Conservation (phyloP, 2,797 vertebrate species). For the Gymnocypris eckloni region DNA sequence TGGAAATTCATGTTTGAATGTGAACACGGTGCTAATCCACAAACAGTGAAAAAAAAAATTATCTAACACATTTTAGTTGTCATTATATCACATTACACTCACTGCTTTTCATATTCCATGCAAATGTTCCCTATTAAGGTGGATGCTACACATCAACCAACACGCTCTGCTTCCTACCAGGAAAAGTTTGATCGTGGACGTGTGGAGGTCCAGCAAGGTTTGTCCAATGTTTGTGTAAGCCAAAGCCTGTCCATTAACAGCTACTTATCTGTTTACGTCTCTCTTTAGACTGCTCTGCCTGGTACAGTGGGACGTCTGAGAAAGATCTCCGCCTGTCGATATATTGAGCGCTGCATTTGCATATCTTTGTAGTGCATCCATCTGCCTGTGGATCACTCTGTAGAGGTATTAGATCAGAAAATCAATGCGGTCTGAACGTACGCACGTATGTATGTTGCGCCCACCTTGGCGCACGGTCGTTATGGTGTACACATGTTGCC, state of each 20-base stretch:
- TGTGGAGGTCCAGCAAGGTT: slow-evolving; percentile 58
- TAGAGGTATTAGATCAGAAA: slow-evolving; percentile 83
- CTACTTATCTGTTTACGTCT: slow-evolving; percentile 83
- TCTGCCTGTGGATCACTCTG: slow-evolving; percentile 80
- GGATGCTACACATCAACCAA: not conserved
- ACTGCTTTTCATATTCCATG: slow-evolving; percentile 17
- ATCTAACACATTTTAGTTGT: slow-evolving; percentile 24
- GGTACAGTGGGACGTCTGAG: slow-evolving; percentile 77
- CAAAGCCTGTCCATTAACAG: slow-evolving; percentile 76
- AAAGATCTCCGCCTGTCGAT: slow-evolving; percentile 81
- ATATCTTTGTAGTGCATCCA: slow-evolving; percentile 86
- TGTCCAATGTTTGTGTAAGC: slow-evolving; percentile 64
- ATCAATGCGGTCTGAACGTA: slow-evolving; percentile 80
- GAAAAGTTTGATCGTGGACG: slow-evolving; percentile 64
- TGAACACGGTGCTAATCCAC: not conserved
- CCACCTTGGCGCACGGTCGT: slow-evolving; percentile 19
- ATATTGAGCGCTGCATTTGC: slow-evolving; percentile 82
- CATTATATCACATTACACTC: slow-evolving; percentile 14
- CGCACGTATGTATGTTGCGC: slow-evolving; percentile 62
- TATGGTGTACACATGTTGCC: not conserved
- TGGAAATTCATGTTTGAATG: slow-evolving; percentile 19
- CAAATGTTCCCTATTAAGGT: slow-evolving; percentile 15
- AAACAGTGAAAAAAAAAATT: slow-evolving; percentile 5
- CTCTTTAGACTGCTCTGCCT: slow-evolving; percentile 76
- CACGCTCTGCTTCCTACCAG: slow-evolving; percentile 57